These are phyloP conservation scores for Torymus tubicola DNA, from an alignment of 2,888 invertebrate genomes.

Conservation along the genomic window DNA sequence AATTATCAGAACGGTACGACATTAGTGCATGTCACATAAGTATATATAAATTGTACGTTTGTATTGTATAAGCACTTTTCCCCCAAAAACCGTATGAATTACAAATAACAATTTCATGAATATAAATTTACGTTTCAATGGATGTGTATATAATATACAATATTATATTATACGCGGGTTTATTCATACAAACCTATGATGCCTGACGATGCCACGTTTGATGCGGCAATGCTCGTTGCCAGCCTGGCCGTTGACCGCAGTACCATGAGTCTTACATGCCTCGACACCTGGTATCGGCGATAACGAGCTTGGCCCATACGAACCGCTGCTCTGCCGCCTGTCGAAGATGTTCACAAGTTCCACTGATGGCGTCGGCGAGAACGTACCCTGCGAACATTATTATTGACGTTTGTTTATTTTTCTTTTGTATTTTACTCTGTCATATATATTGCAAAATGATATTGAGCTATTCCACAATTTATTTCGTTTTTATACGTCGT, in stretches of 20 bases:
- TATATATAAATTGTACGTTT: too few relatives aligned
- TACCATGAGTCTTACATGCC: slow-evolving; percentile 74
- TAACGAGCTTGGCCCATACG: slow-evolving; percentile 72
- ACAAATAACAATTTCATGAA: too few relatives aligned
- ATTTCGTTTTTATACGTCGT: too few relatives aligned
- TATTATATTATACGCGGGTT: background rate
- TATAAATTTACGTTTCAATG: too few relatives aligned
- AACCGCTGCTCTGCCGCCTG: slow-evolving; percentile 72
- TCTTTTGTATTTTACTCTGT: background rate
- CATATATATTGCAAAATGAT: too few relatives aligned
- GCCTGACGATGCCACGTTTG: slow-evolving; percentile 74
- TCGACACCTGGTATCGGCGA: slow-evolving; percentile 74
- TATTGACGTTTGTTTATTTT: background rate
- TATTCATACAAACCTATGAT: slow-evolving; percentile 69
- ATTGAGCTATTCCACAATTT: too few relatives aligned
- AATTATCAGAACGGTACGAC: too few relatives aligned
- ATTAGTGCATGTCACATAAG: too few relatives aligned
- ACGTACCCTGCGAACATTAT: slow-evolving; percentile 67
- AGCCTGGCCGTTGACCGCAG: slow-evolving; percentile 70
- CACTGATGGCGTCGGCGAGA: slow-evolving; percentile 75
- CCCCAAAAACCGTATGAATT: too few relatives aligned
- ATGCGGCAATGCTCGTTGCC: slow-evolving; percentile 74
- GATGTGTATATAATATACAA: too few relatives aligned
- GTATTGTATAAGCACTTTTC: too few relatives aligned
- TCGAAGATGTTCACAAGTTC: slow-evolving; percentile 74